Evolutionary conservation across 37 sponge, comb jelly and placozoan genomes (phyloP).

Genomic region (Lycopodina hypogea): DNA sequence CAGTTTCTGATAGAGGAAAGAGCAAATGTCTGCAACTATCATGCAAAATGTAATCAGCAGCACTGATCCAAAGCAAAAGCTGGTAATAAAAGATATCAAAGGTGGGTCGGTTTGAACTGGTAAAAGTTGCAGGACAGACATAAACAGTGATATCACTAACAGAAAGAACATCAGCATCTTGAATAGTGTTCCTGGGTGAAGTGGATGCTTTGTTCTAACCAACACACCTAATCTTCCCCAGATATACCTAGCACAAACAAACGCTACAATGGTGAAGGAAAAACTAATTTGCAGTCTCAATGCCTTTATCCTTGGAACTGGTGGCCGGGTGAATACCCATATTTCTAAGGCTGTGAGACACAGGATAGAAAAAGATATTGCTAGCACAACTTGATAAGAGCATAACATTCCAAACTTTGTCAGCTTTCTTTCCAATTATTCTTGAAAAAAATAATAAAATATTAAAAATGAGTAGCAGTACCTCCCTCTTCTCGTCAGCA

Average conservation of each 20-base stretch:
- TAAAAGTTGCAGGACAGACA: not conserved
- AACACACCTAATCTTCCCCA: slow-evolving; percentile 19
- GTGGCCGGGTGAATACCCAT: slow-evolving; percentile 8
- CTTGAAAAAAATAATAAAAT: too few relatives aligned
- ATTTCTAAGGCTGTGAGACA: not conserved
- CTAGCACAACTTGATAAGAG: too few relatives aligned
- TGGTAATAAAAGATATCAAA: slow-evolving; percentile 16
- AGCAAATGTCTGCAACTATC: slow-evolving; percentile 33
- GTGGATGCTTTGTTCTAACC: not conserved
- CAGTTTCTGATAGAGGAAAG: slow-evolving; percentile 25
- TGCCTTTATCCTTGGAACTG: not conserved
- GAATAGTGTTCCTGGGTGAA: not conserved
- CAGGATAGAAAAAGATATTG: not conserved
- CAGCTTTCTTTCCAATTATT: too few relatives aligned
- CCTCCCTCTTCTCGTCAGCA: too few relatives aligned
- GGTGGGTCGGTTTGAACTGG: slow-evolving; percentile 25
- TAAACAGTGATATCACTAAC: slow-evolving; percentile 3
- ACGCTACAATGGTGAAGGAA: not conserved
- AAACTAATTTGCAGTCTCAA: slow-evolving; percentile 14
- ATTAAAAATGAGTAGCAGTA: too few relatives aligned
- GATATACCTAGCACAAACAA: slow-evolving; percentile 25
- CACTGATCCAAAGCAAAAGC: slow-evolving; percentile 17
- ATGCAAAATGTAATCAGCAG: slow-evolving; percentile 29
- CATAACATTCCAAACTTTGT: too few relatives aligned
- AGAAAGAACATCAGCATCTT: not conserved